Evolutionary conservation across 2,113 vertebrate genomes (phyloP).

Genomic region (Pachypanchax playfairii): DNA sequence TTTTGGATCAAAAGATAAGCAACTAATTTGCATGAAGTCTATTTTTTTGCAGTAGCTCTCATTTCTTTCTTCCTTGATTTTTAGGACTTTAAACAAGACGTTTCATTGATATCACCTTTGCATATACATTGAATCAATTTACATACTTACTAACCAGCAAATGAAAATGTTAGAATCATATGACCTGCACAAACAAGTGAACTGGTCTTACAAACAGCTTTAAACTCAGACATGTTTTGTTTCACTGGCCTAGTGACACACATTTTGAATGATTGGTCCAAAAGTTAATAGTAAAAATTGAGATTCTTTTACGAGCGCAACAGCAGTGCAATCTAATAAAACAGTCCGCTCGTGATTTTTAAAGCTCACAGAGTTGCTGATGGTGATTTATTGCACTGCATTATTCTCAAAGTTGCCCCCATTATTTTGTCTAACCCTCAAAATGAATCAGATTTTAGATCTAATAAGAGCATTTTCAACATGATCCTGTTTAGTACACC

Average conservation of each 20-base stretch:
- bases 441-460: background rate
- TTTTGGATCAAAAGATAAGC: conserved; percentile 32
- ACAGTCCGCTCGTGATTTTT: background rate
- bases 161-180: too few species aligned
- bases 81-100: background rate
- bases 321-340: conserved; percentile 2
- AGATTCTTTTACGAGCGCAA: background rate
- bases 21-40: conserved; percentile 8
- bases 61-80: background rate
- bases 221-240: too few species aligned
- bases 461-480: background rate
- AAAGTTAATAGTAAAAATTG: background rate
- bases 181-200: too few species aligned
- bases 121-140: conserved; percentile 17
- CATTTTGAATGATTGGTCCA: background rate
- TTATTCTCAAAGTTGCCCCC: background rate
- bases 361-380: background rate
- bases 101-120: conserved; percentile 10
- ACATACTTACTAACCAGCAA: too few species aligned
- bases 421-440: background rate
- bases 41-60: conserved; percentile 7
- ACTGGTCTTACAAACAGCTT: too few species aligned
- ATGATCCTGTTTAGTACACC: background rate
- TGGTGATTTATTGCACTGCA: background rate
- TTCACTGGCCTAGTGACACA: background rate